These are phyloP conservation scores for Carcina quercana DNA, from an alignment of 2,888 invertebrate genomes.

Conservation along the genomic window DNA sequence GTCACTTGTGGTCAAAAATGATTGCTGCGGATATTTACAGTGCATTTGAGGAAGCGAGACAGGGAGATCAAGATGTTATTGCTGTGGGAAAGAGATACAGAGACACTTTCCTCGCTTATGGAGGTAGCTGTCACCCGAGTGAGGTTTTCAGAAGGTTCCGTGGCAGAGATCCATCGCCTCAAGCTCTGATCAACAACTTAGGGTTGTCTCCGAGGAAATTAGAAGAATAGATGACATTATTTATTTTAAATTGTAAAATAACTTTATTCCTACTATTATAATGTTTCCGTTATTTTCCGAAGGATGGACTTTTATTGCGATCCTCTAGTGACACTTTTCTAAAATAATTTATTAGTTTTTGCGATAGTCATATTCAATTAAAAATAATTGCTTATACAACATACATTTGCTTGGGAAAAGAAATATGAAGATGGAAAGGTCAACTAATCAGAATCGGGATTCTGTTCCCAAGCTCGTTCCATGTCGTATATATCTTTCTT, in stretches of 20 bases:
- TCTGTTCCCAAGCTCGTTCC: slow-evolving; percentile 86
- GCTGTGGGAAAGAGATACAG: slow-evolving; percentile 82
- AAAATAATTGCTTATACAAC: too few relatives aligned
- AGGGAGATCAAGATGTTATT: slow-evolving; percentile 62
- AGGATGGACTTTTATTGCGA: too few relatives aligned
- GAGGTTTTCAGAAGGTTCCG: slow-evolving; percentile 93
- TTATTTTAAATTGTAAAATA: slow-evolving; percentile 27
- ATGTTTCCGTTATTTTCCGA: slow-evolving; percentile 25
- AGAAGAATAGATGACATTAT: slow-evolving; percentile 36
- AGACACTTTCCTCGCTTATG: slow-evolving; percentile 87
- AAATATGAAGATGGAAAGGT: too few relatives aligned
- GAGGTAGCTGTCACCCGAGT: slow-evolving; percentile 86
- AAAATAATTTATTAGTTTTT: too few relatives aligned
- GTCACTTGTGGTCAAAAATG: slow-evolving; percentile 89
- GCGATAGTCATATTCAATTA: too few relatives aligned
- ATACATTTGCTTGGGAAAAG: too few relatives aligned
- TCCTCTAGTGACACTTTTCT: too few relatives aligned
- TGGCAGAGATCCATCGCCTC: slow-evolving; percentile 92
- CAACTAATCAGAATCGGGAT: slow-evolving; percentile 76
- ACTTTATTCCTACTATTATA: slow-evolving; percentile 39
- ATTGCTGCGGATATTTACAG: slow-evolving; percentile 93
- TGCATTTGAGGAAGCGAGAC: slow-evolving; percentile 83
- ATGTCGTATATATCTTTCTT: slow-evolving; percentile 79
- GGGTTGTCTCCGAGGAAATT: slow-evolving; percentile 60
- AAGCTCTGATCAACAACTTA: slow-evolving; percentile 82